phyloP scores from a whole-genome alignment of 2,797 vertebrate genomes.

The Helostoma temminkii region DNA sequence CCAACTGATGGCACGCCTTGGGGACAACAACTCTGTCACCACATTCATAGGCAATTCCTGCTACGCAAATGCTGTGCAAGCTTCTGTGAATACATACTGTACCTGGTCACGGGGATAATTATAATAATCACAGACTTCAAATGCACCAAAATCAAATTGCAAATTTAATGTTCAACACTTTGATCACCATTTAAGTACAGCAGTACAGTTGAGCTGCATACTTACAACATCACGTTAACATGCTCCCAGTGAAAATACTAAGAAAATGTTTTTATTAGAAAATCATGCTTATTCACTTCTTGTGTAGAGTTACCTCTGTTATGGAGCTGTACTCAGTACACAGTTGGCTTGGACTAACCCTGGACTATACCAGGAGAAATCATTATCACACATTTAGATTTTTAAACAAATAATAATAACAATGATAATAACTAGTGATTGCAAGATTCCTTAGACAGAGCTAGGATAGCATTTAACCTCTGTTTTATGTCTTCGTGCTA shows the following conservation, averaged over 20 bases:
- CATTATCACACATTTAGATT: not conserved
- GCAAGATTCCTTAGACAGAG: not conserved
- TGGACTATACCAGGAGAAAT: not conserved
- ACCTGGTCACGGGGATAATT: not conserved
- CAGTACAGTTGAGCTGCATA: no score
- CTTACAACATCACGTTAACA: no score
- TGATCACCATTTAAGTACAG: no score
- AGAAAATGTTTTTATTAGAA: no score
- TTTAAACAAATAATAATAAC: not conserved
- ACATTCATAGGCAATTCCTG: slow-evolving; percentile 18
- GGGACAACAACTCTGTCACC: slow-evolving; percentile 16
- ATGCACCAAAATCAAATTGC: not conserved
- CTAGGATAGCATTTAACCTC: not conserved
- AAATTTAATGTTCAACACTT: not conserved
- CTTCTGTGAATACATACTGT: not conserved
- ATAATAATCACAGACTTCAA: slow-evolving; percentile 2
- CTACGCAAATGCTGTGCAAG: slow-evolving; percentile 16
- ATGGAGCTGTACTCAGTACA: not conserved
- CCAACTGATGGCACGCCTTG: slow-evolving; percentile 51
- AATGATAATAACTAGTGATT: not conserved
- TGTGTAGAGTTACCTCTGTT: no score
- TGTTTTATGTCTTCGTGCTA: no score
- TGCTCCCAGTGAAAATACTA: no score
- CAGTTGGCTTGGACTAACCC: not conserved
- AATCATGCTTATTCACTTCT: no score